These are phyloP conservation scores for Andrena marginata DNA, from an alignment of 2,888 invertebrate species.

Conservation along the genomic window DNA sequence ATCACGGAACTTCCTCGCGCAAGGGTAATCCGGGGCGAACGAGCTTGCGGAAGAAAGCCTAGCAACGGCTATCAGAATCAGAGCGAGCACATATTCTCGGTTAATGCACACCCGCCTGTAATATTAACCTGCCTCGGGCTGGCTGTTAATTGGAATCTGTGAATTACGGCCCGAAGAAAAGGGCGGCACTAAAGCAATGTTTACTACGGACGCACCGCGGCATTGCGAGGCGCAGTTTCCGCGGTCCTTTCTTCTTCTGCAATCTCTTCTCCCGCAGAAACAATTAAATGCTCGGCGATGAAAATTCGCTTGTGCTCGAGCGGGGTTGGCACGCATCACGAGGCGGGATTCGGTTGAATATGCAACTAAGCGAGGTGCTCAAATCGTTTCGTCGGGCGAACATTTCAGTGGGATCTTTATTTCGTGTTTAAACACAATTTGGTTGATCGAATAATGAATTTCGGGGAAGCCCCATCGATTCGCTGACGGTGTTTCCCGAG, in stretches of 20 bases:
- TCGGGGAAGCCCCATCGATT: neutral
- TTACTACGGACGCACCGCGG: neutral
- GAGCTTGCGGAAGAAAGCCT: slow-evolving; percentile 8
- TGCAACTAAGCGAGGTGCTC: neutral
- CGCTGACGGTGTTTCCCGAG: neutral
- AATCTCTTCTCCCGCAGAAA: neutral
- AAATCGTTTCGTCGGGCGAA: neutral
- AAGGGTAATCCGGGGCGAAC: slow-evolving; percentile 35
- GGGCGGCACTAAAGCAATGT: neutral
- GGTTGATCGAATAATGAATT: neutral
- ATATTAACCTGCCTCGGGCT: slow-evolving; percentile 10
- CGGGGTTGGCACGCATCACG: neutral
- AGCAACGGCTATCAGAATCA: slow-evolving; percentile 12
- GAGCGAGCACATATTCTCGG: slow-evolving; percentile 12
- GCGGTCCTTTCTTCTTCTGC: too few relatives aligned
- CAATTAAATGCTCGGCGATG: slow-evolving; percentile 6
- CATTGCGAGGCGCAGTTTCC: neutral
- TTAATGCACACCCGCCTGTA: slow-evolving; percentile 20
- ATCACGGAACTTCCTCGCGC: slow-evolving; percentile 26
- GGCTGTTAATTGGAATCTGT: slow-evolving; percentile 46
- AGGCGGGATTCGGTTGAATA: neutral
- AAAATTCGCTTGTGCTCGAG: neutral
- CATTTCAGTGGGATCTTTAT: neutral
- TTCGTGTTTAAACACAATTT: neutral
- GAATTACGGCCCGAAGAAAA: slow-evolving; percentile 31